Evolutionary conservation across 2,113 vertebrate species (phyloP).

Genomic region (Tenrec ecaudatus): DNA sequence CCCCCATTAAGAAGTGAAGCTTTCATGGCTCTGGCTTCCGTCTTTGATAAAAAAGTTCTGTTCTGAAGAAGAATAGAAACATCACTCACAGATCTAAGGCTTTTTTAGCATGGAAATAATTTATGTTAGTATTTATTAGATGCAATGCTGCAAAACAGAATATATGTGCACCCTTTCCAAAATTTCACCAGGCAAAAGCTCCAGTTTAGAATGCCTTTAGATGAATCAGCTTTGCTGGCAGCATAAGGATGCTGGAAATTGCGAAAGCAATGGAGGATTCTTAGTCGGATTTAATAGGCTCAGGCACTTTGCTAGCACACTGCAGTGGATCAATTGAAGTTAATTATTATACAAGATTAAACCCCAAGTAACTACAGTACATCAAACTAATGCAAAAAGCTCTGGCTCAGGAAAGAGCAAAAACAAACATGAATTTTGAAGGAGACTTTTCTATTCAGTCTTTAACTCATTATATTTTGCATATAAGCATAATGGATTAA

Average conservation of each 20-base stretch:
- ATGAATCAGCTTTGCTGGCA: conserved; percentile 79
- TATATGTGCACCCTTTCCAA: conserved; percentile 57
- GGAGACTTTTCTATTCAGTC: conserved; percentile 46
- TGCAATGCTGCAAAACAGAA: conserved; percentile 79
- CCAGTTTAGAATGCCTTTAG: conserved; percentile 79
- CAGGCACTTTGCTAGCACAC: conserved; percentile 84
- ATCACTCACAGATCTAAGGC: background rate
- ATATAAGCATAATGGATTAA: conserved; percentile 59
- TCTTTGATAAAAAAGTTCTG: conserved; percentile 74
- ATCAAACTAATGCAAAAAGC: conserved; percentile 82
- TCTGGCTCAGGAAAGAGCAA: conserved; percentile 65
- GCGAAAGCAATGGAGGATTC: conserved; percentile 83
- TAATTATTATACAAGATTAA: conserved; percentile 88
- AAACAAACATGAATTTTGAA: conserved; percentile 75
- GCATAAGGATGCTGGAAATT: conserved; percentile 85
- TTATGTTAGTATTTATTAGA: conserved; percentile 71
- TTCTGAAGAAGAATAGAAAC: conserved; percentile 79
- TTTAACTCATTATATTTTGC: conserved; percentile 55
- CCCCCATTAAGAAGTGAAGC: conserved; percentile 59
- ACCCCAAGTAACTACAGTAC: conserved; percentile 84
- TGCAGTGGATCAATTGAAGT: conserved; percentile 85
- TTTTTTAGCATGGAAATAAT: conserved; percentile 70
- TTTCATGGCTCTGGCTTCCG: conserved; percentile 64
- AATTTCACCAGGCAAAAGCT: conserved; percentile 78
- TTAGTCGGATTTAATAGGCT: conserved; percentile 84